Evolutionary conservation across 2,113 vertebrate genomes (phyloP).

Genomic region (Sapayoa aenigma): DNA sequence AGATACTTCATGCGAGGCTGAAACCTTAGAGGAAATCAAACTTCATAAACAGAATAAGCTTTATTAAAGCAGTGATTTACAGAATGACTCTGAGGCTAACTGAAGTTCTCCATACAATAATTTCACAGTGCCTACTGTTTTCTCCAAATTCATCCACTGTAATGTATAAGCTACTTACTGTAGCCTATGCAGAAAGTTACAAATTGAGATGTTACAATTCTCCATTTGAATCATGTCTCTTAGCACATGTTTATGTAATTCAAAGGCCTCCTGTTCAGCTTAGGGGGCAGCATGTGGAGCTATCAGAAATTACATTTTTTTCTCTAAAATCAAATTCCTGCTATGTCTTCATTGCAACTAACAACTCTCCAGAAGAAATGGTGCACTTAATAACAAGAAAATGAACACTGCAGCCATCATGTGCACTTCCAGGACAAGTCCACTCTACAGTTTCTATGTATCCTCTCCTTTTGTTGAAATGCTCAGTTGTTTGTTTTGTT

Average conservation of each 20-base stretch:
- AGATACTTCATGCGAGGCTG: slow-evolving; percentile 2
- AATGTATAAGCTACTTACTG: background rate
- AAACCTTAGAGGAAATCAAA: slow-evolving; percentile 29
- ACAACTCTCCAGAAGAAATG: background rate
- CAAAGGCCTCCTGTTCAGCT: background rate
- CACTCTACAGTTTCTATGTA: background rate
- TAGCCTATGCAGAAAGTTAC: background rate
- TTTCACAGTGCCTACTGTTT: background rate
- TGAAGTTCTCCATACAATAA: background rate
- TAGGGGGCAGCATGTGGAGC: background rate
- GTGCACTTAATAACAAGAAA: background rate
- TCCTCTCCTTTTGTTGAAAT: background rate
- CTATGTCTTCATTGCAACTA: background rate
- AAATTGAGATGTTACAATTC: background rate
- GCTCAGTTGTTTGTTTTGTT: background rate
- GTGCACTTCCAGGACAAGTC: background rate
- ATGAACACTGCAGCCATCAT: background rate
- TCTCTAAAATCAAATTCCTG: background rate
- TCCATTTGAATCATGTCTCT: background rate
- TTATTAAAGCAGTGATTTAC: background rate
- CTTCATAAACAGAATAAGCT: slow-evolving; percentile 6
- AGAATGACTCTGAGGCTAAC: background rate
- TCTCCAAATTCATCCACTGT: background rate
- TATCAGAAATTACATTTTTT: background rate
- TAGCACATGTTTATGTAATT: background rate